Evolutionary conservation across 2,113 vertebrate species (phyloP), one percentile per base, ranked within the genome.

Genomic region (Phycodurus eques): DNA sequence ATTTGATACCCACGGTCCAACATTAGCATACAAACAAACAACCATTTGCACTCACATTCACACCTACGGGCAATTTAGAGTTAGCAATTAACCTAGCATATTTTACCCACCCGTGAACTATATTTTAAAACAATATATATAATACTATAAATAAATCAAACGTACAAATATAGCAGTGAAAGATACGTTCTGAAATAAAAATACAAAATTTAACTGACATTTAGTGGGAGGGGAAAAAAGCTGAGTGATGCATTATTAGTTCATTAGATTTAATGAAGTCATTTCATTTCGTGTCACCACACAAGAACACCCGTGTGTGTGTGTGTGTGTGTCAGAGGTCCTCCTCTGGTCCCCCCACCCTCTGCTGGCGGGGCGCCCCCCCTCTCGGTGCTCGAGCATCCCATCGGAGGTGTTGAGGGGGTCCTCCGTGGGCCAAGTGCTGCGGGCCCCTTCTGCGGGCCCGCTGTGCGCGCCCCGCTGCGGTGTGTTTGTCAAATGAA

Each of bases 301-400:
- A n/a, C 53, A 20, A 56, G 8, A n/a, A 56, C 6, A 6, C 35
- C 12, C 13, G 44, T 12, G 44, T 13, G 14, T 39, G 44, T 46
- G 44, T 12, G 44, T 13, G 14, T 39, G 47, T 59, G 3, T 53
- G 90, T 93, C 91, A 92, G 88, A 91, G 89, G 75, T 90, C 88
- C 74, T 87, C 90, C 60, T 91, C 90, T 22, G 80, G 74, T 47
- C 82, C 90, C 76, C 89, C 67, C 20, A 56, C 67, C 67, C 67
- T 42, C 67, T 57, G 67, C 31, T 44, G 72, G 46, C 63, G 66
- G 67, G 80, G 63, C 22, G 17, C 31, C 54, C 53, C 56, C 15
- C 85, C 77, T 14, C 88, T 85, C 33, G 88, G 20, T 46, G 73
- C 75, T 0, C 85, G 78, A 2, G 84, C 75, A 1, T 90, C 88